A percentile compares a stretch with the other conserved stretches of the same genome.
These are phyloP conservation scores for Dolichopus griseipennis DNA, from an alignment of 2,888 invertebrate genomes.

Conservation along the genomic window DNA sequence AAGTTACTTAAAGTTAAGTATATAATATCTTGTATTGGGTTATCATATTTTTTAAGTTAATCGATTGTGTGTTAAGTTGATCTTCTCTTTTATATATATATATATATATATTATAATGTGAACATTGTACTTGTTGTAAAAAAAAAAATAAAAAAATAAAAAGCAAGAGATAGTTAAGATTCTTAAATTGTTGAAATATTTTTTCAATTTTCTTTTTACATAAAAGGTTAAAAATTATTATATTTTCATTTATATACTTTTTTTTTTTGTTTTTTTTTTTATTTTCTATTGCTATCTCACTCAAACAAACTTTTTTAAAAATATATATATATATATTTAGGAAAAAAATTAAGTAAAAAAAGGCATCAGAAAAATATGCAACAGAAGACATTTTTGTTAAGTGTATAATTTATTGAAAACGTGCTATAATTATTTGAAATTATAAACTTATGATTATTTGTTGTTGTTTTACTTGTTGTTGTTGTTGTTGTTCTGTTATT, in stretches of 20 bases:
- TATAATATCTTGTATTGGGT: too few species aligned
- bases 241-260: neutral
- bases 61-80: too few species aligned
- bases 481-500: too few species aligned
- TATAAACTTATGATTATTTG: neutral
- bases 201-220: neutral
- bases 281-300: neutral
- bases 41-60: too few species aligned
- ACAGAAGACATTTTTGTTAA: neutral
- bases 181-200: neutral
- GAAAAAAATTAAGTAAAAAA: neutral
- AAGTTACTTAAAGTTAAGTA: too few species aligned
- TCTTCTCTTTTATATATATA: too few species aligned
- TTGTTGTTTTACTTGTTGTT: neutral
- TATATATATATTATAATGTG: neutral
- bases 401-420: constrained; percentile 6
- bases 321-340: too few species aligned
- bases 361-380: neutral
- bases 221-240: neutral
- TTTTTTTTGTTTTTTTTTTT: neutral
- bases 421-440: constrained; percentile 6
- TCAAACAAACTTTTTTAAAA: too few species aligned
- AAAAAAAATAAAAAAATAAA: too few species aligned
- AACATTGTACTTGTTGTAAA: neutral
- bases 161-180: neutral